Evolutionary conservation across 2,888 invertebrate species (phyloP), one percentile per base, ranked within the genome.

Genomic region (Seira sanloemensis): DNA sequence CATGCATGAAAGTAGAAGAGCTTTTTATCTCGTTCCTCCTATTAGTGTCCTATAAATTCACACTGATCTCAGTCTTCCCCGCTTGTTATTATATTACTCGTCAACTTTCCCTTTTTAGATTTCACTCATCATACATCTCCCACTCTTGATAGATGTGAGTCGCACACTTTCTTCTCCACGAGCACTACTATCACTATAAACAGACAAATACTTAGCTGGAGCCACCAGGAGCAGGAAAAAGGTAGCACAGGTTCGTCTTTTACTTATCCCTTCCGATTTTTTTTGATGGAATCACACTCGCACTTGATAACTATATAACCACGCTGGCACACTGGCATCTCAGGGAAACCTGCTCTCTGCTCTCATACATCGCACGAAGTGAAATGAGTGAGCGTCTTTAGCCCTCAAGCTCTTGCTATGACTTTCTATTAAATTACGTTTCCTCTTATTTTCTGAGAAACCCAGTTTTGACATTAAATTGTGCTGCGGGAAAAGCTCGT

Each of bases 11-110:
- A 25, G 67, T 37, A 25, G 67, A n/a, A 67, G 25, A 67, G 67
- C 25, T 7, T 16, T 4, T 23, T n/a, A 25, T 16, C 72, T 72
- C 46, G 1, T 18, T 73, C 68, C 16, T 80, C 66, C 37, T 46
- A 73, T 66, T 21, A 27, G 1, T 26, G 25, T 67, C 69, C 76
- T 85, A 71, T 68, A 85, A 79, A 79, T 85, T 77, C 74, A 74
- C 73, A 82, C 37, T 73, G 80, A 83, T 85, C 83, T 85, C 83
- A 86, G 72, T 85, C 85, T 79, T 77, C 83, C 84, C 84, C 80
- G 80, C 76, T 80, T 79, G 65, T 77, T 37, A 71, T 71, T 37
- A 37, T 78, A 82, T 85, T 66, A 72, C 58, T 76, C 75, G 69
- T 78, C 82, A 78, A 83, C 82, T 78, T 82, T 83, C 76, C 83